Evolutionary conservation across 1,140 invertebrate genomes (phyloP).

Genomic region (Drepana arcuata): DNA sequence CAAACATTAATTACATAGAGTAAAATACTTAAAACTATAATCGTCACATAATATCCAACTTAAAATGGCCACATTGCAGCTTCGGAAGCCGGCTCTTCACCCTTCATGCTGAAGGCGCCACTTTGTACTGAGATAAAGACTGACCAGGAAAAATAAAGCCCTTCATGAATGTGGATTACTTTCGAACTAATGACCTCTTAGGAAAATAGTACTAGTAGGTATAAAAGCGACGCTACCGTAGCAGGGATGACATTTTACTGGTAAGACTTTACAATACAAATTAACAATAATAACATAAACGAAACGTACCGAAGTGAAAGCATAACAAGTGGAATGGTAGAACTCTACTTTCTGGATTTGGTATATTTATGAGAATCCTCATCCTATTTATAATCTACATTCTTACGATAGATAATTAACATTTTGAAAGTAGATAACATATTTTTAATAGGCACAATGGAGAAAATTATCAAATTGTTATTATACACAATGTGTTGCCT

Average conservation of each 20-base stretch:
- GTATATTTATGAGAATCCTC: background rate
- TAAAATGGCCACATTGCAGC: slow-evolving; percentile 59
- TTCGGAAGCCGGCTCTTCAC: slow-evolving; percentile 29
- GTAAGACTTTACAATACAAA: slow-evolving; percentile 19
- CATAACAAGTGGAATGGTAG: slow-evolving; percentile 55
- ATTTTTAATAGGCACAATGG: background rate
- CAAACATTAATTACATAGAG: slow-evolving; percentile 46
- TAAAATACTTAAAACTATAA: slow-evolving; percentile 48
- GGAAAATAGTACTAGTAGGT: too few species aligned
- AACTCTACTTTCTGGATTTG: background rate
- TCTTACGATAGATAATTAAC: slow-evolving; percentile 8
- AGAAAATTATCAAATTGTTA: background rate
- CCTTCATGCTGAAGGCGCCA: slow-evolving; percentile 23
- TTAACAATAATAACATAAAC: slow-evolving; percentile 29
- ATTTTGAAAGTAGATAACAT: background rate
- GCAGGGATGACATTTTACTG: slow-evolving; percentile 16
- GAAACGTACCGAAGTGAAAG: slow-evolving; percentile 38
- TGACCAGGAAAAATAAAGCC: too few species aligned
- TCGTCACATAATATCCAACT: slow-evolving; percentile 47
- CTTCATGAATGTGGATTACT: too few species aligned
- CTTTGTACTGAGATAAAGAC: slow-evolving; percentile 67
- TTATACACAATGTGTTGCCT: background rate
- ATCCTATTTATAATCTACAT: slow-evolving; percentile 32
- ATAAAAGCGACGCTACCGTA: too few species aligned
- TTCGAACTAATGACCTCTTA: too few species aligned